A percentile compares a stretch with the other conserved stretches of the same genome.
Conservation (phyloP, 2,797 vertebrate genomes). For the Pantherophis vulpinus region DNA sequence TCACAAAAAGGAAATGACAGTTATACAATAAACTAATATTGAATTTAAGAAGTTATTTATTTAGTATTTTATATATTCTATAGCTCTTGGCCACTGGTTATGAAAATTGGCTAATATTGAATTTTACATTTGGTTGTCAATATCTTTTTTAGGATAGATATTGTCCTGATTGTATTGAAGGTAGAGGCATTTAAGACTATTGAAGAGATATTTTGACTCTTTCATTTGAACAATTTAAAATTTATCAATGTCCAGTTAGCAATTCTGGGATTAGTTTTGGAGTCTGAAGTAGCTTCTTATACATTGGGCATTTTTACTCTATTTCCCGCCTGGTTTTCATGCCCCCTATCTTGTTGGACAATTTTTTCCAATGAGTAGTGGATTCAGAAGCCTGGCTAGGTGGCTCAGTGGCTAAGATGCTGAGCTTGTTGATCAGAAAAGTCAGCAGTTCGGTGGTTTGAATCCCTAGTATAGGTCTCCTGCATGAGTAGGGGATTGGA, state of each 20-base stretch:
- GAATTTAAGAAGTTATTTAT: not conserved
- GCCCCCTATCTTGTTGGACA: not conserved
- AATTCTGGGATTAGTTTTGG: not conserved
- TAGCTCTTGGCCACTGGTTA: not conserved
- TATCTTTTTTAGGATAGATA: not conserved
- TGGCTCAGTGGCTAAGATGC: too few relatives aligned
- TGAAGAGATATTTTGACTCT: not conserved
- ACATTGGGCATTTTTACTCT: not conserved
- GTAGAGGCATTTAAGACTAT: not conserved
- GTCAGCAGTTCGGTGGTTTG: too few relatives aligned
- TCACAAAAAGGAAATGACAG: not conserved
- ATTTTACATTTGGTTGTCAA: not conserved
- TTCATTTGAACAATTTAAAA: not conserved
- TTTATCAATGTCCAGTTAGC: not conserved
- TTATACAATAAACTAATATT: not conserved
- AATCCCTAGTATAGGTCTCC: too few relatives aligned
- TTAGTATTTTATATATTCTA: not conserved
- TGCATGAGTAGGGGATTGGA: too few relatives aligned
- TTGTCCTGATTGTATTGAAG: not conserved
- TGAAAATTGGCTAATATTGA: not conserved
- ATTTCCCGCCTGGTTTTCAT: not conserved
- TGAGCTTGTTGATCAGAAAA: too few relatives aligned
- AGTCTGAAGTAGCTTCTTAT: not conserved
- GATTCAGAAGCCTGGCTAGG: not conserved
- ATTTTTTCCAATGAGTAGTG: not conserved